A percentile compares a stretch with the other conserved stretches of the same genome.
phyloP scores from a whole-genome alignment of 1,140 invertebrate genomes.

The Brachionus sp. region DNA sequence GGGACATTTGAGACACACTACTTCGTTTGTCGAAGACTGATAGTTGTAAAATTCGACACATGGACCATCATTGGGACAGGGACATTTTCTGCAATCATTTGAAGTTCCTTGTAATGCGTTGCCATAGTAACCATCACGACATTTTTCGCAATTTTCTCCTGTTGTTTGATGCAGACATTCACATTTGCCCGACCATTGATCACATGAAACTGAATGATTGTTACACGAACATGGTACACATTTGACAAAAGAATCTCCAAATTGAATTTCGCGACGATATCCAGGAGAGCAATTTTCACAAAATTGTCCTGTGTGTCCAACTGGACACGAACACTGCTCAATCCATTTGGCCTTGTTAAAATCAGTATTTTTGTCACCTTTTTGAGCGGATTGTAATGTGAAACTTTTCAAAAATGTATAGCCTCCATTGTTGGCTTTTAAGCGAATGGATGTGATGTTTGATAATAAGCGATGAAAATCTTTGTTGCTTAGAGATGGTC shows the following conservation, averaged over 20 bases:
- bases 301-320: slow-evolving; percentile 84
- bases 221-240: slow-evolving; percentile 95
- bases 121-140: slow-evolving; percentile 87
- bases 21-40: slow-evolving; percentile 55
- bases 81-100: slow-evolving; percentile 84
- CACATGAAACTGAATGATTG: slow-evolving; percentile 88
- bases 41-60: slow-evolving; percentile 67
- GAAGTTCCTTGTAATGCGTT: slow-evolving; percentile 79
- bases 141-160: slow-evolving; percentile 89
- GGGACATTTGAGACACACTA: slow-evolving; percentile 90
- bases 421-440: neutral
- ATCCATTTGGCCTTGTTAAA: slow-evolving; percentile 73
- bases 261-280: slow-evolving; percentile 79
- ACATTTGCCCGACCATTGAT: slow-evolving; percentile 87
- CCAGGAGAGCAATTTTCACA: slow-evolving; percentile 94
- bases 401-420: slow-evolving; percentile 31
- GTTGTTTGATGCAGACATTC: slow-evolving; percentile 94
- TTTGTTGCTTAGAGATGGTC: neutral
- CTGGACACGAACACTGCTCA: slow-evolving; percentile 86
- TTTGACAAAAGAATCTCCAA: slow-evolving; percentile 81
- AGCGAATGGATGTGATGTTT: slow-evolving; percentile 28
- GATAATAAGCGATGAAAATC: slow-evolving; percentile 35
- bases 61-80: slow-evolving; percentile 85
- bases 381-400: neutral
- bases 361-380: neutral